Evolutionary conservation across 2,113 vertebrate species (phyloP), one percentile per base, ranked within the genome.

Genomic region (Nothoprocta perdicaria): DNA sequence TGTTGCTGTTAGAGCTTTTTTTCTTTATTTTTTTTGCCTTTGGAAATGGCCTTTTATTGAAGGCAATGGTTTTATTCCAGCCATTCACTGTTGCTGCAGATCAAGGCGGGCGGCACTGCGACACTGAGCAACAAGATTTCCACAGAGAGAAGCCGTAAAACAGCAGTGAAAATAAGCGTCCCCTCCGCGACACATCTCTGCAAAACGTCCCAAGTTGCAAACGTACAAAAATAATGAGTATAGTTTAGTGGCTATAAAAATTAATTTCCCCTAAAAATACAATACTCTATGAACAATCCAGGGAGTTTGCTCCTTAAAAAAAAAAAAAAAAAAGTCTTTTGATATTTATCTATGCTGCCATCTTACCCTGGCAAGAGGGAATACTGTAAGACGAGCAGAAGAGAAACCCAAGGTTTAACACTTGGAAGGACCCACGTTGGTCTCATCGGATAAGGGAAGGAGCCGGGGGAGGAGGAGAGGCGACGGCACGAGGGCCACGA

Each of bases 171-270:
- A 96, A 76, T 60, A 88, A 85, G 57, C 0, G 38, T 80, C 85
- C 73, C 80, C 88, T 87, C 86, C 27, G 14, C 72, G 12, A 92
- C 90, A 68, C 57, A 24, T 84, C 84, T 94, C 81, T 73, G 91
- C 61, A 94, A 90, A 95, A 92, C 29, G 95, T 80, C 86, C 89
- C 67, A 61, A 88, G 75, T 92, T 96, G 93, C 90, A 82, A 93
- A 95, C 4, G 66, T 97, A 97, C 92, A 97, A 98, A 98, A 98
- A 97, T 97, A 98, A 97, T 75, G 96, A 97, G 96, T 94, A 96
- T 92, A 96, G 95, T 96, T 97, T 95, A 97, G 95, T 97, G 96
- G 92, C 77, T 97, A 85, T 97, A 97, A 97, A 97, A 97, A 97
- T 95, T 82, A 93, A 95, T 96, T 86, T 97, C 77, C 93, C 94